Percentiles rank a stretch among this genome's conserved stretches.
Conservation (phyloP, 2,113 vertebrate species). For the Phainopepla nitens region DNA sequence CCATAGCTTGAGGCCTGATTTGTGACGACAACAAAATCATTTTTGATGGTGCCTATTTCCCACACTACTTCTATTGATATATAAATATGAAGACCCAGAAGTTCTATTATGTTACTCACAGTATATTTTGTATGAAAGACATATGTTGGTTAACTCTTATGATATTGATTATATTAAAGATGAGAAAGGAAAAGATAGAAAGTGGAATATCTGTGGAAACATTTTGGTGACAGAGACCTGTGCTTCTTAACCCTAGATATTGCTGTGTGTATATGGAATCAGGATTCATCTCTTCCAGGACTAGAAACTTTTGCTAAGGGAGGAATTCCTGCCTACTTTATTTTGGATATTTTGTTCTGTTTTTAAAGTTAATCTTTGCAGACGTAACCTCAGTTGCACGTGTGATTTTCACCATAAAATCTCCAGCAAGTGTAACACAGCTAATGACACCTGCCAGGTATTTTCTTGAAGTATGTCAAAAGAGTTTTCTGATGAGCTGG, state of each 20-base stretch:
- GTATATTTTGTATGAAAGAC: background rate
- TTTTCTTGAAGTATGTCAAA: background rate
- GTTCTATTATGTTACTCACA: background rate
- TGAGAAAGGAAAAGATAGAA: background rate
- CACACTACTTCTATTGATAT: background rate
- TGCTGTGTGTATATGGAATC: background rate
- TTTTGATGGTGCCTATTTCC: background rate
- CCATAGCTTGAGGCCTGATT: background rate
- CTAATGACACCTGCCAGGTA: background rate
- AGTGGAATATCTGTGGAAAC: background rate
- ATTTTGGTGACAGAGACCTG: background rate
- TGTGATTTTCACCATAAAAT: background rate
- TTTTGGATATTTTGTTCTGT: background rate
- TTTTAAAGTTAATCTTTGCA: background rate
- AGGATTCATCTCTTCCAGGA: background rate
- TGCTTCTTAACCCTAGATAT: background rate
- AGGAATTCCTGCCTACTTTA: background rate
- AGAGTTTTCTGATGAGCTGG: background rate
- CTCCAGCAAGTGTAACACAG: too few species aligned
- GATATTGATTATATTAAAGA: background rate
- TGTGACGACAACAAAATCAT: background rate
- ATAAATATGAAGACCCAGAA: background rate
- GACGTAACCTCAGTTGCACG: background rate
- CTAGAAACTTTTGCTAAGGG: background rate
- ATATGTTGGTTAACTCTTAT: background rate